These are phyloP conservation scores for Natator depressus DNA, from an alignment of 2,113 vertebrate species.

Conservation along the genomic window DNA sequence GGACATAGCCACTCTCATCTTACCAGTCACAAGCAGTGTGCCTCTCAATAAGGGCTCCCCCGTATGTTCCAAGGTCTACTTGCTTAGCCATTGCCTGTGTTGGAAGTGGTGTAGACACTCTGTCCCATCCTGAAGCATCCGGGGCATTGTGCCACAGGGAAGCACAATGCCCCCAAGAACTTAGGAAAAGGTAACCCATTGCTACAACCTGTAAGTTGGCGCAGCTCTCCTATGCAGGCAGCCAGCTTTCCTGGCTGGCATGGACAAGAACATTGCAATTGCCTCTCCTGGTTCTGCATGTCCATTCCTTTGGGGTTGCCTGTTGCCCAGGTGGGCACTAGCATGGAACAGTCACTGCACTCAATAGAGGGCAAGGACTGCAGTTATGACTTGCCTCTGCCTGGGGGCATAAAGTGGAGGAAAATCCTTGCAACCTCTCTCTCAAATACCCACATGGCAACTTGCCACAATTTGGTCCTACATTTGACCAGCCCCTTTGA, in stretches of 20 bases:
- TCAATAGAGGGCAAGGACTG: not conserved
- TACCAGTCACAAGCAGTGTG: not conserved
- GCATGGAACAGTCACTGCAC: not conserved
- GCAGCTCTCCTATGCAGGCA: not conserved
- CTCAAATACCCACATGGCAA: not conserved
- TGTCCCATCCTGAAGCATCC: too few relatives aligned
- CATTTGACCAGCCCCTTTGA: not conserved
- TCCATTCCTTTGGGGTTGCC: not conserved
- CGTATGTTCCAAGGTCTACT: not conserved
- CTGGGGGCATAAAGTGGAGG: not conserved
- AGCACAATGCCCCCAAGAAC: too few relatives aligned
- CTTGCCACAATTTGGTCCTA: not conserved
- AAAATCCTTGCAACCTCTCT: not conserved
- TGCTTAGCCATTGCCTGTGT: not conserved
- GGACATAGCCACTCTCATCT: not conserved
- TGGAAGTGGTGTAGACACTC: too few relatives aligned
- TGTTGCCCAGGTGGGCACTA: not conserved
- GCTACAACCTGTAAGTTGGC: not conserved
- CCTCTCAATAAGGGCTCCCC: conserved; percentile 13
- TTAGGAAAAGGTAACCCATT: too few relatives aligned
- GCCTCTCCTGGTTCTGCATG: not conserved
- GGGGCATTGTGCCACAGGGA: not conserved
- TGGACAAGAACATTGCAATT: not conserved
- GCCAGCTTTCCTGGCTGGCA: not conserved
- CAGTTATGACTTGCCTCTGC: not conserved